Evolutionary conservation across 2,113 vertebrate species (phyloP), one percentile per base, ranked within the genome.

Genomic region (Oreotrochilus melanogaster): DNA sequence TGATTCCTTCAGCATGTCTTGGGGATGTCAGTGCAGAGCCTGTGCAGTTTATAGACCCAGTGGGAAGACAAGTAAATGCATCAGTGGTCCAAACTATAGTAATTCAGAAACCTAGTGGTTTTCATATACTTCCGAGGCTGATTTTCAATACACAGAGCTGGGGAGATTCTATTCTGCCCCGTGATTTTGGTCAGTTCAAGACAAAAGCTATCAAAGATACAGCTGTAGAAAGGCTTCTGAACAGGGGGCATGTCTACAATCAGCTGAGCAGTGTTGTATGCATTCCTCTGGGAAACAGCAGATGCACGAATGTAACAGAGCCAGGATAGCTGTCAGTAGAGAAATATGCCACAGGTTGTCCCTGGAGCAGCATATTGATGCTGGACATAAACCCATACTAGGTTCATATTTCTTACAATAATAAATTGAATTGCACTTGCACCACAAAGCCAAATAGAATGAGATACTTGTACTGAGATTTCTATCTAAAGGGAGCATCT

Each of bases 361-460:
- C 16, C 39, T 92, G 79, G 19, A 47, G 73, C 90, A 74, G 73
- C 8, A 3, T 60, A 60, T 94, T 89, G 92, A 60, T 86, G 56
- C 9, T 2, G 8, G 62, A n/a, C 73, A 73, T 88, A 93, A 78
- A 48, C 69, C 64, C 78, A 43, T 48, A 43, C 75, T 70, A 58
- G 43, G 64, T 80, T 89, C 79, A 84, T 94, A 61, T 94, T 95
- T 95, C 83, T 93, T 90, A 51, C 37, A 25, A 51, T 90, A 94
- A 87, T 91, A 94, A 93, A 96, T 94, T 72, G 43, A 81, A 96
- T 96, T 95, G 92, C 39, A 57, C 56, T 94, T 83, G 65, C 39
- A 78, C 66, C 56, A 78, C 39, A 74, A 96, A 83, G 79, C 65
- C 75, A 84, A 90, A 90, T 90, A 50, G 35, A 89, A 91, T 75